Conservation (phyloP, 2,797 vertebrate species). For the Brachyalestes nurse region DNA sequence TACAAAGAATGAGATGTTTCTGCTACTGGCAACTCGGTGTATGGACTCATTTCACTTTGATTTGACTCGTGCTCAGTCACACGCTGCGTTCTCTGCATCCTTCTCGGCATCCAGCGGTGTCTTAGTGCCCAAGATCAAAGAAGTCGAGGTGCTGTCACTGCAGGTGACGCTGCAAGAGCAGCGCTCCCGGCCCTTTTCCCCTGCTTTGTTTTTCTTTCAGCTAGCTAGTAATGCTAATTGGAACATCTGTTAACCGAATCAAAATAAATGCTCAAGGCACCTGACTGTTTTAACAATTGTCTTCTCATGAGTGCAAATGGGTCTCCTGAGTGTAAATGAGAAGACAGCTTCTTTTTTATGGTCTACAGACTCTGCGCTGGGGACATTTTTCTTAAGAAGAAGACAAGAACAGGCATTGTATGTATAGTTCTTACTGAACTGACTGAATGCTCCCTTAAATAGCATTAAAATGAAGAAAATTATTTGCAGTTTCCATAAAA, state of each 20-base stretch:
- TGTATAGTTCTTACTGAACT: background rate
- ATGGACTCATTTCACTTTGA: background rate
- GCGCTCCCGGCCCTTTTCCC: background rate
- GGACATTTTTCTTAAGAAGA: background rate
- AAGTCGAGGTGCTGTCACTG: background rate
- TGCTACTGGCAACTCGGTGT: background rate
- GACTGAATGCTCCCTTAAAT: background rate
- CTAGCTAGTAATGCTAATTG: background rate
- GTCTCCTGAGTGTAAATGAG: constrained; percentile 5
- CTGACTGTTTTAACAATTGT: constrained; percentile 1
- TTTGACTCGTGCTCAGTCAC: background rate
- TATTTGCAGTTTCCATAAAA: too few relatives aligned
- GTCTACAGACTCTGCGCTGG: background rate
- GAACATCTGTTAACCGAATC: background rate
- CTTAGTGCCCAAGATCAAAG: background rate
- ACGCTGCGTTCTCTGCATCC: background rate
- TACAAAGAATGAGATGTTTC: background rate
- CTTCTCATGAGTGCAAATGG: constrained; percentile 15
- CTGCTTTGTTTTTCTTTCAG: constrained; percentile 5
- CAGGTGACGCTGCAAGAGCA: background rate
- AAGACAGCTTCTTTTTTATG: background rate
- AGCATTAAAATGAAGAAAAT: background rate
- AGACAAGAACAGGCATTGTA: too few relatives aligned
- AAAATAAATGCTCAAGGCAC: background rate
- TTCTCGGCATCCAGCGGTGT: background rate